These are phyloP conservation scores for Zaprionus obscuricornis DNA, from an alignment of 2,888 invertebrate species.

Conservation along the genomic window DNA sequence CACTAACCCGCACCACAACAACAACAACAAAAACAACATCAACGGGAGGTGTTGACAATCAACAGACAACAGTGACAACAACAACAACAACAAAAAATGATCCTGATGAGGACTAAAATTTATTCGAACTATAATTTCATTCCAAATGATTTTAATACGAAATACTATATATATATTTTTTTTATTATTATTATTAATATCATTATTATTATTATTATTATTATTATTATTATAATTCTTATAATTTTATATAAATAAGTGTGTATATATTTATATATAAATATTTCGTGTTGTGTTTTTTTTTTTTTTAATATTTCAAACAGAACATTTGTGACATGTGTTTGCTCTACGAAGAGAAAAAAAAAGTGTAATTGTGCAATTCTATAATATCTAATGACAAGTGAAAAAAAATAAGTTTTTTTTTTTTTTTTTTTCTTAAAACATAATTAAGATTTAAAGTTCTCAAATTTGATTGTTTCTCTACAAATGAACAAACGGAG, in stretches of 20 bases:
- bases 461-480: no score
- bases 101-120: conserved; percentile 11
- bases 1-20: conserved; percentile 53
- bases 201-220: background rate
- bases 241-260: conserved; percentile 4
- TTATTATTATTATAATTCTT: conserved; percentile 2
- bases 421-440: no score
- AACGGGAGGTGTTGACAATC: conserved; percentile 27
- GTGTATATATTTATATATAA: background rate
- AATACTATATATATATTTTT: no score
- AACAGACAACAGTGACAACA: conserved; percentile 28
- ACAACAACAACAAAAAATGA: conserved; percentile 19
- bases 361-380: conserved; percentile 4
- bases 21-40: conserved; percentile 37
- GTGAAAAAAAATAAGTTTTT: background rate
- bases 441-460: no score
- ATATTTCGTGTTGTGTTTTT: no score
- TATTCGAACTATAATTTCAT: no score
- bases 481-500: conserved; percentile 32
- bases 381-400: background rate
- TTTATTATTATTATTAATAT: conserved; percentile 1
- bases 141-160: no score
- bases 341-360: conserved; percentile 31
- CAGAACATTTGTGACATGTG: conserved; percentile 47
- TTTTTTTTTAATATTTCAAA: conserved; percentile 9